Percentiles rank a stretch among this genome's conserved stretches.
Evolutionary conservation across 2,797 vertebrate species (phyloP).

Genomic region (Telmatherina bonti): DNA sequence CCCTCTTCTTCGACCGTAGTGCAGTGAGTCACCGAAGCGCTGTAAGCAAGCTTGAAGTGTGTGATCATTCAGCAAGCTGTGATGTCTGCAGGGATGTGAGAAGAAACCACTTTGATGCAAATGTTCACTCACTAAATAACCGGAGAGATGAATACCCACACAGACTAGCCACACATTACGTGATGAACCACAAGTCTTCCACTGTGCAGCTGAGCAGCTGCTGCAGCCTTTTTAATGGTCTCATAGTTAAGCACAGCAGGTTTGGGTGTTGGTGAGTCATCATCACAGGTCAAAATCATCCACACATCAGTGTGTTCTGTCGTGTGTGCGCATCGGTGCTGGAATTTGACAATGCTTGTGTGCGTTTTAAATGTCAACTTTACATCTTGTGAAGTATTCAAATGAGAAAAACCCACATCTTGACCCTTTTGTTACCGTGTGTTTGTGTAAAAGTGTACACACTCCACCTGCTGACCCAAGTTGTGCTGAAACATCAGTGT

Average conservation of each 20-base stretch:
- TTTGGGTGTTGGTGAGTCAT: slow-evolving; percentile 39
- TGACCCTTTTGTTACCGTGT: background rate
- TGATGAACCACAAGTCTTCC: slow-evolving; percentile 1
- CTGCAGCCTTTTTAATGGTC: slow-evolving; percentile 53
- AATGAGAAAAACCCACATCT: slow-evolving; percentile 15
- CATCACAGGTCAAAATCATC: slow-evolving; percentile 26
- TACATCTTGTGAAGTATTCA: background rate
- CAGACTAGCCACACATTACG: slow-evolving; percentile 1
- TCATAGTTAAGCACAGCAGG: slow-evolving; percentile 27
- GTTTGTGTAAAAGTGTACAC: background rate
- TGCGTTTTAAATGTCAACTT: slow-evolving; percentile 26
- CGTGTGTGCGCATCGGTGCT: background rate
- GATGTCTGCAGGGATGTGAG: slow-evolving; percentile 44
- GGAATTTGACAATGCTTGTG: slow-evolving; percentile 4
- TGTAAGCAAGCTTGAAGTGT: slow-evolving; percentile 36
- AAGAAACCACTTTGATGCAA: slow-evolving; percentile 16
- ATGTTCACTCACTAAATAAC: slow-evolving; percentile 6
- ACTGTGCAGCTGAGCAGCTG: slow-evolving; percentile 10
- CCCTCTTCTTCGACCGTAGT: slow-evolving; percentile 42
- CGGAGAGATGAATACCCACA: background rate
- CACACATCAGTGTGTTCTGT: slow-evolving; percentile 11
- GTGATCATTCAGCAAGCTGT: slow-evolving; percentile 41
- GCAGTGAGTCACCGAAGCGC: slow-evolving; percentile 61
- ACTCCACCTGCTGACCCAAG: background rate
- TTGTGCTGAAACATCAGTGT: too few species aligned